A percentile compares a stretch with the other conserved stretches of the same genome.
Conservation (phyloP, 2,113 vertebrate genomes). For the Sinocyclocheilus maitianheensis region DNA sequence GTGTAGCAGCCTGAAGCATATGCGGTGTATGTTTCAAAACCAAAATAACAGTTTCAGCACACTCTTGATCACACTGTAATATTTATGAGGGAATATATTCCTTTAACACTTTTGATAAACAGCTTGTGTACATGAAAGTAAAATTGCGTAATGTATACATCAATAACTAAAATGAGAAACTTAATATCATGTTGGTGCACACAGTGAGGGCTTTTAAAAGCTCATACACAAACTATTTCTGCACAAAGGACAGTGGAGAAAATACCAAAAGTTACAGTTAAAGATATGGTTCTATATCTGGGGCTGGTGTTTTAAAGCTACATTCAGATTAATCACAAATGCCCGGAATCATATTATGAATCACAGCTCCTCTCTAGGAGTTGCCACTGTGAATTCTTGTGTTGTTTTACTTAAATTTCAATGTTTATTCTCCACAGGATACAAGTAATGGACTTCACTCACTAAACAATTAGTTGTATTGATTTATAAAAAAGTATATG, state of each 20-base stretch:
- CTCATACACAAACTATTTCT: not conserved
- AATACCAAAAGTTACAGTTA: not conserved
- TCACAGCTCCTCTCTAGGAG: not conserved
- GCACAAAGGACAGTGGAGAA: not conserved
- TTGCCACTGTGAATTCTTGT: not conserved
- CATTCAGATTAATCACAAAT: constrained; percentile 20
- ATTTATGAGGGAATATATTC: constrained; percentile 15
- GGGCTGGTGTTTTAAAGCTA: not conserved
- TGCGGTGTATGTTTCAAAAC: not conserved
- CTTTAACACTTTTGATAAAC: not conserved
- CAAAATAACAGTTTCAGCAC: not conserved
- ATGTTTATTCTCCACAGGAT: not conserved
- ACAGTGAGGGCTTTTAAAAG: not conserved
- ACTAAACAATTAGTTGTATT: not conserved
- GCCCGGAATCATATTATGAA: not conserved
- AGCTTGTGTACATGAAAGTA: constrained; percentile 2
- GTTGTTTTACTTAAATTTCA: not conserved
- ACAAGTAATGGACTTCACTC: not conserved
- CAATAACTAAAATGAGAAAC: constrained; percentile 6
- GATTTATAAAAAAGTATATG: not conserved
- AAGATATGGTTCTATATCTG: not conserved
- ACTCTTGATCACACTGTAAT: not conserved
- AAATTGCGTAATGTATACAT: not conserved
- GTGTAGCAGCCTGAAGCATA: not conserved
- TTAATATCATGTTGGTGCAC: not conserved